Percentiles rank a stretch among this genome's conserved stretches.
These are phyloP conservation scores for Aptenodytes forsteri DNA, from an alignment of 2,113 vertebrate genomes.

Conservation along the genomic window DNA sequence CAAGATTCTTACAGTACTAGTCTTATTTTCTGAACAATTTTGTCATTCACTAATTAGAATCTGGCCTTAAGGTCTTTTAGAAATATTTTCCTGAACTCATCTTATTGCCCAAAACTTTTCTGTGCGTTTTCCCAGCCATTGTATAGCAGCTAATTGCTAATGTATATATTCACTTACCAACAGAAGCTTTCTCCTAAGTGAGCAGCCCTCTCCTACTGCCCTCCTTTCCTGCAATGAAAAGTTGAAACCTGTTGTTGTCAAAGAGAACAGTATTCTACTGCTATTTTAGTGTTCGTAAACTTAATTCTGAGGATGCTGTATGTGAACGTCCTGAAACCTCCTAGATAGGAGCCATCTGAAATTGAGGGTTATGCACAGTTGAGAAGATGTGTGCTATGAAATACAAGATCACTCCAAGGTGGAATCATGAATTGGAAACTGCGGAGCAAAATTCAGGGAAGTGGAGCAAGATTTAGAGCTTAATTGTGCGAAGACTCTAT, in stretches of 20 bases:
- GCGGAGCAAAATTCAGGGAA: not conserved
- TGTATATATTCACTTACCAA: not conserved
- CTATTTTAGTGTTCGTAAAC: not conserved
- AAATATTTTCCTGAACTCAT: not conserved
- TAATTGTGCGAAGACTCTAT: not conserved
- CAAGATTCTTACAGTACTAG: not conserved
- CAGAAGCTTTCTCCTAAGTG: not conserved
- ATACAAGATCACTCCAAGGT: not conserved
- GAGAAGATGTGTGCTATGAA: not conserved
- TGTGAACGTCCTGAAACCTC: not conserved
- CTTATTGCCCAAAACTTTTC: not conserved
- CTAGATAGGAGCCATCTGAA: not conserved
- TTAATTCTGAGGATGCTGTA: not conserved
- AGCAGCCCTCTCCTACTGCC: not conserved
- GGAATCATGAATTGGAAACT: not conserved
- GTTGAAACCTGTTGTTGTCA: not conserved
- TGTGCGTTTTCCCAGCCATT: not conserved
- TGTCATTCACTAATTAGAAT: slow-evolving; percentile 35
- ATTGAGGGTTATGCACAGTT: not conserved
- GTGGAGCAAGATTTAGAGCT: not conserved
- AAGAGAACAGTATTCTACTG: not conserved
- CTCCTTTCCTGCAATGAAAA: not conserved
- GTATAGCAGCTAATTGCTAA: not conserved
- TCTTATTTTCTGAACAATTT: slow-evolving; percentile 43
- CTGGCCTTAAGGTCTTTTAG: slow-evolving; percentile 19